Conservation (phyloP, 2,888 invertebrate species). For the Hydroisotoma schaefferi region DNA sequence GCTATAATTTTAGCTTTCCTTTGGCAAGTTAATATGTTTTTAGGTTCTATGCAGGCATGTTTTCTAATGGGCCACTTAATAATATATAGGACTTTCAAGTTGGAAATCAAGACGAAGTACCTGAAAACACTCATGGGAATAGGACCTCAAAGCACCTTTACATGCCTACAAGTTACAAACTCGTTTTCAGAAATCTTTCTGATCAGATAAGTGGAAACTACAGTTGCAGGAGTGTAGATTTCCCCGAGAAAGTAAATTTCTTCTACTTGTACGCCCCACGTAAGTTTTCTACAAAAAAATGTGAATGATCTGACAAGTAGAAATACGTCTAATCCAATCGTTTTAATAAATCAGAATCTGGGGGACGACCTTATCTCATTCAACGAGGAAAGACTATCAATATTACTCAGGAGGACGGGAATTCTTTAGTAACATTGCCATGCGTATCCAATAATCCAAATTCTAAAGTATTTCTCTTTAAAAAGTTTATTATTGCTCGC, state of each 20-base stretch:
- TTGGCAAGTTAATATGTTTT: no score
- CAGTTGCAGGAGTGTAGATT: constrained; percentile 32
- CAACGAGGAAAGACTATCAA: constrained; percentile 39
- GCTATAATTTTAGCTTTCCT: no score
- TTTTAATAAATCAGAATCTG: constrained; percentile 15
- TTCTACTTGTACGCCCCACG: constrained; percentile 37
- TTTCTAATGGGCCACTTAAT: background rate
- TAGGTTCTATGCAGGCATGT: no score
- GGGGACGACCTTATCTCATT: constrained; percentile 32
- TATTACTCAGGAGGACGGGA: constrained; percentile 33
- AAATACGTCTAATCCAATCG: background rate
- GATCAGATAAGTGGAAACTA: constrained; percentile 39
- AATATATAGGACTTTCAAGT: constrained; percentile 30
- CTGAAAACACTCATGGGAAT: constrained; percentile 1
- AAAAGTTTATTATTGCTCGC: constrained; percentile 31
- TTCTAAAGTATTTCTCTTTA: constrained; percentile 33
- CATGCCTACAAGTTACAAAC: constrained; percentile 36
- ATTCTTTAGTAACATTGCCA: constrained; percentile 33
- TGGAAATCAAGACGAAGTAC: constrained; percentile 18
- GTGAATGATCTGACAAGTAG: background rate
- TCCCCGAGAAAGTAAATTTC: constrained; percentile 30
- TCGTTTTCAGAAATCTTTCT: constrained; percentile 34
- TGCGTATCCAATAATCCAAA: constrained; percentile 38
- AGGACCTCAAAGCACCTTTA: constrained; percentile 24
- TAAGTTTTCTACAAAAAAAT: constrained; percentile 15